Evolutionary conservation across 35 echinoderm and acorn worm species (phyloP).

Genomic region (Apostichopus parvimensis): DNA sequence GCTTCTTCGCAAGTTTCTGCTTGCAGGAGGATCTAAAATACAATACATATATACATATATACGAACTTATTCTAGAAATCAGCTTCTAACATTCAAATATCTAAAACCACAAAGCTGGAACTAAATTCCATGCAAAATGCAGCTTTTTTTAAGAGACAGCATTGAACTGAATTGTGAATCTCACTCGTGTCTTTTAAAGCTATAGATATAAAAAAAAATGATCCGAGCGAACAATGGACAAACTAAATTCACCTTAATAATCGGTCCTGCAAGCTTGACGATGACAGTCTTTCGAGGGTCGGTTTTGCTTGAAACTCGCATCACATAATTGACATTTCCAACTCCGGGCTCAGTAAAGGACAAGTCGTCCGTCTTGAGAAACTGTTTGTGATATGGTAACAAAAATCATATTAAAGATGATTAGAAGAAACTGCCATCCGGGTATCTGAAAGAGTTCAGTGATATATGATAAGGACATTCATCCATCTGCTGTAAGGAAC

Average conservation of each 20-base stretch:
- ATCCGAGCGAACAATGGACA: background rate
- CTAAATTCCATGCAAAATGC: background rate
- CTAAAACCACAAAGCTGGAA: background rate
- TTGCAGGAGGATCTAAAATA: too few relatives aligned
- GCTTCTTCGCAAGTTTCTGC: too few relatives aligned
- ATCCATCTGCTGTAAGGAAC: too few relatives aligned
- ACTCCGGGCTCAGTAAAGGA: background rate
- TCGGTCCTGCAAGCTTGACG: background rate
- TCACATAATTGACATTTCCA: background rate
- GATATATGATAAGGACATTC: background rate
- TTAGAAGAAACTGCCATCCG: background rate
- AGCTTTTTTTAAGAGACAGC: background rate
- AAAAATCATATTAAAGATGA: background rate
- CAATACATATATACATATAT: too few relatives aligned
- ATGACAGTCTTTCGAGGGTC: background rate
- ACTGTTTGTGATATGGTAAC: background rate
- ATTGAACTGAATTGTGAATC: background rate
- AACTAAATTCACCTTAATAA: background rate
- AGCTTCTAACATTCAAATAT: background rate
- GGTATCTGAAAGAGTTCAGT: background rate
- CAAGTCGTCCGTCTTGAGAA: background rate
- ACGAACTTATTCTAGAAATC: background rate
- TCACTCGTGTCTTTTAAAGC: background rate
- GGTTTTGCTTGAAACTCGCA: background rate
- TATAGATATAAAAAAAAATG: background rate